phyloP scores from a whole-genome alignment of 2,113 vertebrate genomes.

The Seriola quinqueradiata region DNA sequence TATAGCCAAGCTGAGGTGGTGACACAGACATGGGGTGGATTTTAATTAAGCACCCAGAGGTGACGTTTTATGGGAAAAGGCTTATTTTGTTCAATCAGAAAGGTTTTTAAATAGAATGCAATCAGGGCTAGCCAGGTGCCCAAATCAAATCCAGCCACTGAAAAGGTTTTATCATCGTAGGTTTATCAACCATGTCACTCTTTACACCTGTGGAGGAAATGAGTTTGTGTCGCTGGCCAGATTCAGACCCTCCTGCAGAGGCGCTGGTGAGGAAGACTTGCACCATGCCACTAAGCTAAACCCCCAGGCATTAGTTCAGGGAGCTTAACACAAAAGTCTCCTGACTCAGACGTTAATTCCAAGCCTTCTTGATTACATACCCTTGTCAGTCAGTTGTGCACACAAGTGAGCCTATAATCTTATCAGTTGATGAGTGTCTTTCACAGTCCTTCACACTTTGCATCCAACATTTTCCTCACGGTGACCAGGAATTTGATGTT shows the following conservation, averaged over 20 bases:
- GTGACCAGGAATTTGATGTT: conserved; percentile 22
- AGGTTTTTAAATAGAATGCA: conserved; percentile 54
- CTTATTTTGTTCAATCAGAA: conserved; percentile 59
- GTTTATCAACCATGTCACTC: conserved; percentile 68
- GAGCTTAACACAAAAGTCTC: conserved; percentile 74
- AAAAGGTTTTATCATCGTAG: conserved; percentile 59
- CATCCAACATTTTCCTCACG: conserved; percentile 20
- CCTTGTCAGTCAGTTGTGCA: conserved; percentile 67
- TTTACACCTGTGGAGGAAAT: conserved; percentile 74
- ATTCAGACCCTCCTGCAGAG: conserved; percentile 53
- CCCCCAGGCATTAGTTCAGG: conserved; percentile 72
- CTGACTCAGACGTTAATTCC: conserved; percentile 67
- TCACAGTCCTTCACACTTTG: conserved; percentile 50
- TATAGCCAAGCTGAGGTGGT: conserved; percentile 26
- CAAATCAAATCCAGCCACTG: conserved; percentile 63
- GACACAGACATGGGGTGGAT: conserved; percentile 21
- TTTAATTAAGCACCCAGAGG: conserved; percentile 51
- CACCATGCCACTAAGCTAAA: conserved; percentile 61
- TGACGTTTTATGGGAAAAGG: conserved; percentile 42
- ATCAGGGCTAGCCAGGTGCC: conserved; percentile 44
- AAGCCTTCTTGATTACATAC: conserved; percentile 71
- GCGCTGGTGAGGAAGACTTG: conserved; percentile 41
- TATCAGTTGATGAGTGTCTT: conserved; percentile 65
- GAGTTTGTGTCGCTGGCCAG: conserved; percentile 59
- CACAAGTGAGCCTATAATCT: conserved; percentile 65